Percentiles rank a stretch among this genome's conserved stretches.
phyloP scores from a whole-genome alignment of 1,140 invertebrate species.

The Galleria mellonella region DNA sequence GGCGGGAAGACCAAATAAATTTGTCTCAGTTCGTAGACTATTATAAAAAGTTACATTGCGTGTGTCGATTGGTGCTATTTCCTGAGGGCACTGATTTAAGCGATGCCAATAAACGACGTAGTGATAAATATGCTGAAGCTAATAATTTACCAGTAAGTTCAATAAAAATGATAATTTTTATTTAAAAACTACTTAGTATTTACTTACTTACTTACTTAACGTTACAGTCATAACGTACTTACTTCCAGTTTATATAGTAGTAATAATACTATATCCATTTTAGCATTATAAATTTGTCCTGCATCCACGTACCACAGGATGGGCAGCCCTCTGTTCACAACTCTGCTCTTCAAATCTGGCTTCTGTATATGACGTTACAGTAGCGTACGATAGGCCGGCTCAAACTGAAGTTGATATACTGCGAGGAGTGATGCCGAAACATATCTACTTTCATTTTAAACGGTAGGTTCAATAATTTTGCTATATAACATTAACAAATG shows the following conservation, averaged over 20 bases:
- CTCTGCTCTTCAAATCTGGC: constrained; percentile 78
- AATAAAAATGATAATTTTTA: neutral
- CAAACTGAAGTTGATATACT: constrained; percentile 81
- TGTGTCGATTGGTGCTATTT: constrained; percentile 85
- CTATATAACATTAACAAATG: too few relatives aligned
- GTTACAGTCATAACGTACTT: too few relatives aligned
- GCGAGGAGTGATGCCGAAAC: constrained; percentile 80
- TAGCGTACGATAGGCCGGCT: constrained; percentile 82
- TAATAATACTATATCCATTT: too few relatives aligned
- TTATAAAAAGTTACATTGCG: constrained; percentile 78
- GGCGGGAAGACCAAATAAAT: constrained; percentile 83
- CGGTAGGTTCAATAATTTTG: constrained; percentile 68
- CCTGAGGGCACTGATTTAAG: constrained; percentile 93
- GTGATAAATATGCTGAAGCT: constrained; percentile 83
- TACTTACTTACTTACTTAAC: too few relatives aligned
- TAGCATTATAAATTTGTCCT: constrained; percentile 83
- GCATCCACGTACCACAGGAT: constrained; percentile 91
- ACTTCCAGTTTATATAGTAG: too few relatives aligned
- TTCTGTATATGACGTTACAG: constrained; percentile 86
- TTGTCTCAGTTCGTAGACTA: constrained; percentile 84
- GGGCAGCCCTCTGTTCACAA: constrained; percentile 83
- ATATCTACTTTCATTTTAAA: constrained; percentile 85
- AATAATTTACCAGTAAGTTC: constrained; percentile 76
- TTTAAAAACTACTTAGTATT: too few relatives aligned
- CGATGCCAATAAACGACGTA: constrained; percentile 80